Evolutionary conservation across 2,113 vertebrate genomes (phyloP).

Genomic region (Austrofundulus limnaeus): DNA sequence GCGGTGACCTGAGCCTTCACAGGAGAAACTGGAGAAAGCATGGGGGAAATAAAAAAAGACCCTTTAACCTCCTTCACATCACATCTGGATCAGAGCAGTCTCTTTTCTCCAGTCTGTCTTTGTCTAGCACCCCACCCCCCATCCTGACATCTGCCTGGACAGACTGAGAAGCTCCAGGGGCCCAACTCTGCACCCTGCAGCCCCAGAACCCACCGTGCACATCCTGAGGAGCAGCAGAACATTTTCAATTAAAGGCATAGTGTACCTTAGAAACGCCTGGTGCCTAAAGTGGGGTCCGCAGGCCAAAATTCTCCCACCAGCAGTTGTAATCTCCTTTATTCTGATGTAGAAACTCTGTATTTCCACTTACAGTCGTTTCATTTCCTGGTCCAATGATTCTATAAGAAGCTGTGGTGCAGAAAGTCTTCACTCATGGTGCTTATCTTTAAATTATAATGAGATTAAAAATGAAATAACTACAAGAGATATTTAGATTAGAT

Average conservation of each 20-base stretch:
- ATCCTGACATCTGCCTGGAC: slow-evolving; percentile 11
- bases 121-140: slow-evolving; percentile 14
- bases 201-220: slow-evolving; percentile 21
- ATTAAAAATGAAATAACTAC: too few relatives aligned
- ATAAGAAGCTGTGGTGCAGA: too few relatives aligned
- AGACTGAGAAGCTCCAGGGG: slow-evolving; percentile 2
- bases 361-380: too few relatives aligned
- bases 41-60: slow-evolving; percentile 15
- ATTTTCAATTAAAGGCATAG: background rate
- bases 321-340: too few relatives aligned
- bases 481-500: too few relatives aligned
- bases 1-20: slow-evolving; percentile 21
- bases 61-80: slow-evolving; percentile 31
- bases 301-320: too few relatives aligned
- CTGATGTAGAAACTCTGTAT: too few relatives aligned
- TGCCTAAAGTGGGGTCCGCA: too few relatives aligned
- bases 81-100: slow-evolving; percentile 50
- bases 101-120: slow-evolving; percentile 1
- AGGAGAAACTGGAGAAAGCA: slow-evolving; percentile 42
- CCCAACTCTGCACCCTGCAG: slow-evolving; percentile 18
- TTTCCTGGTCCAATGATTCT: too few relatives aligned
- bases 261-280: too few relatives aligned
- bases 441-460: too few relatives aligned
- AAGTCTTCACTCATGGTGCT: too few relatives aligned
- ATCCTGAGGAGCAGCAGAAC: background rate